Evolutionary conservation across 2,113 vertebrate genomes (phyloP), one percentile per base, ranked within the genome.

Genomic region (Salminus brasiliensis): DNA sequence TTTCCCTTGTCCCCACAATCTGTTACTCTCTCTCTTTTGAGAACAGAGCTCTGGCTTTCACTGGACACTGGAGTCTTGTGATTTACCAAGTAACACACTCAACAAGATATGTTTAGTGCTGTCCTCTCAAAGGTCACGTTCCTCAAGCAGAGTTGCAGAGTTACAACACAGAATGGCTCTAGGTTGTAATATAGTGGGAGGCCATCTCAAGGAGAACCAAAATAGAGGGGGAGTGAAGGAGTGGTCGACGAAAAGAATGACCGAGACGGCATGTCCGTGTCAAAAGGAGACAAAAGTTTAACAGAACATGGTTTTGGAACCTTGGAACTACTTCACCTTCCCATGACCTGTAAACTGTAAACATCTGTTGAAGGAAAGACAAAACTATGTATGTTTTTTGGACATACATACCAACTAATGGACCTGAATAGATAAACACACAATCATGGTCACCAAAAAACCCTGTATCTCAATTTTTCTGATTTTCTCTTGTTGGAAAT

Each of bases 61-160:
- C 32, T 71, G 70, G 75, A 84, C 55, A n/a, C n/a, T n/a, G 16
- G 62, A 53, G 47, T 67, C 62, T 34, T 66, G 21, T 34, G 67
- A 76, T 76, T 76, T 76, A 55, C 47, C 9, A 27, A 67, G 74
- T 29, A 76, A 8, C 16, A 71, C 45, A 25, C 60, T 70, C 66
- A 70, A 78, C 70, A 36, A 62, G 27, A 78, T 78, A 15, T 41
- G 43, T 70, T 36, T 70, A 71, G 53, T 47, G 66, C 13, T 52
- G n/a, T 60, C 8, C 53, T 60, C 76, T 71, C 76, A 60, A 78
- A 78, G 76, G 67, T n/a, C 53, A 47, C 76, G 43, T 78, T 78
- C 60, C 62, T 78, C 59, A 70, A 78, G 59, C 55, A 0, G 18
- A 34, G 16, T 63, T 43, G 29, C 60, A 59, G 74, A 55, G 65